A percentile compares a stretch with the other conserved stretches of the same genome.
These are phyloP conservation scores for Dipodomys merriami DNA, from an alignment of 2,113 vertebrate species.

Conservation along the genomic window DNA sequence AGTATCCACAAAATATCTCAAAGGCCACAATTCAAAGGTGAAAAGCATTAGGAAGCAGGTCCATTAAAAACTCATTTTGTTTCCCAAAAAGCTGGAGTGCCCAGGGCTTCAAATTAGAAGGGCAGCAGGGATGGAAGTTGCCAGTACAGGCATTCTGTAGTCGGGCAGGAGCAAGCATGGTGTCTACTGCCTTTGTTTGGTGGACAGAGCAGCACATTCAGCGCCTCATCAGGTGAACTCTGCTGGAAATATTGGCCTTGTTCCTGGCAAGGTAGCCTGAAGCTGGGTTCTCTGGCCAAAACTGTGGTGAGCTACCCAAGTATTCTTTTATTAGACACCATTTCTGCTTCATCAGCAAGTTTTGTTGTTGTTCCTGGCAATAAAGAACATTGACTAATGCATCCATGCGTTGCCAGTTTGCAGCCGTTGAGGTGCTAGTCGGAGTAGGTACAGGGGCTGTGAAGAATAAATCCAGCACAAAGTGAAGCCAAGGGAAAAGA, in stretches of 20 bases:
- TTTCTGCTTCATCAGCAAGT: constrained; percentile 25
- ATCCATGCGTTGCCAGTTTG: neutral
- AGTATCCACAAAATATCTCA: neutral
- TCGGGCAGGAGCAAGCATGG: no score
- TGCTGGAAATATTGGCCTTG: neutral
- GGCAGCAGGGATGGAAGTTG: neutral
- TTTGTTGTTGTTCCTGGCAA: constrained; percentile 16
- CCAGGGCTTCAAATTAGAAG: neutral
- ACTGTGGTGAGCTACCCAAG: neutral
- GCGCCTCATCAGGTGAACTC: neutral
- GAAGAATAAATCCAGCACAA: neutral
- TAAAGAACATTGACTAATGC: neutral
- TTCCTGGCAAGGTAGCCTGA: constrained; percentile 5
- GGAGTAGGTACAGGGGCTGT: neutral
- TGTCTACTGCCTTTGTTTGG: neutral
- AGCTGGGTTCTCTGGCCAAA: neutral
- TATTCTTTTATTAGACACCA: constrained; percentile 30
- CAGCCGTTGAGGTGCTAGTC: neutral
- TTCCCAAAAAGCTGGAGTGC: neutral
- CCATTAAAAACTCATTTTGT: neutral
- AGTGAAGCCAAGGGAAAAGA: neutral
- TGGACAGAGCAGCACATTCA: neutral
- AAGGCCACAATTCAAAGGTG: constrained; percentile 4
- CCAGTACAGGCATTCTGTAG: no score
- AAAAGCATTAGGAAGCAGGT: neutral